Percentiles rank a stretch among this genome's conserved stretches.
Evolutionary conservation across 2,888 invertebrate genomes (phyloP).

Genomic region (Ashinkailepas kermadecensis): DNA sequence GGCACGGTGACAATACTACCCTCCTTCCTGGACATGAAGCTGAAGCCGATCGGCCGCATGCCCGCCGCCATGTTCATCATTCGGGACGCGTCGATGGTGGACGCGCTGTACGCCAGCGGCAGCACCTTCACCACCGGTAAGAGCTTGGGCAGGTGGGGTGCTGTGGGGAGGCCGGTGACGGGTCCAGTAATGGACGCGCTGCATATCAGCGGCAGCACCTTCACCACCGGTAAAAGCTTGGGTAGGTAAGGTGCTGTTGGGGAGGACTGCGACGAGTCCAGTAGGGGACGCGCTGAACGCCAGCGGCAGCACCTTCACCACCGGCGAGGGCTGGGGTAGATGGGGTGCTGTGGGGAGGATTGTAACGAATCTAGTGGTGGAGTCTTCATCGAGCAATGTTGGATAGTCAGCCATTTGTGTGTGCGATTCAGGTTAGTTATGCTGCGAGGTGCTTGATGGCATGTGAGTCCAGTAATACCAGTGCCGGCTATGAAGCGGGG

Average conservation of each 20-base stretch:
- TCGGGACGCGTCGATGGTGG: not conserved
- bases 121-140: not conserved
- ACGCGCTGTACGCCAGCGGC: not conserved
- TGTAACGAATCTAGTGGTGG: no score
- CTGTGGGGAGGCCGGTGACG: no score
- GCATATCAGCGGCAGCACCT: not conserved
- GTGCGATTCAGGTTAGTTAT: no score
- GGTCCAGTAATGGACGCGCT: no score
- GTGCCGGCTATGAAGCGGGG: no score
- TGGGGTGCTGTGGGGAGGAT: no score
- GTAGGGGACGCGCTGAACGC: not conserved
- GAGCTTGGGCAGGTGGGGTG: not conserved
- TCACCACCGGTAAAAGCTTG: not conserved
- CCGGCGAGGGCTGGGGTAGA: no score
- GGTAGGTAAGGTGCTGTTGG: no score
- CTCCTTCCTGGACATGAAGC: slow-evolving; percentile 13
- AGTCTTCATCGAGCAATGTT: no score
- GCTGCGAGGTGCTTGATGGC: no score
- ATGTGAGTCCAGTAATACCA: no score
- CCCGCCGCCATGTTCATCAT: not conserved
- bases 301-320: not conserved
- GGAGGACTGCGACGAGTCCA: not conserved
- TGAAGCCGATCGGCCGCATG: not conserved
- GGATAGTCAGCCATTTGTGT: no score
- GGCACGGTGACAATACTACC: slow-evolving; percentile 1